Base-by-base conservation (phyloP, 2,797 vertebrate genomes). In the Harpagifer antarcticus region DNA sequence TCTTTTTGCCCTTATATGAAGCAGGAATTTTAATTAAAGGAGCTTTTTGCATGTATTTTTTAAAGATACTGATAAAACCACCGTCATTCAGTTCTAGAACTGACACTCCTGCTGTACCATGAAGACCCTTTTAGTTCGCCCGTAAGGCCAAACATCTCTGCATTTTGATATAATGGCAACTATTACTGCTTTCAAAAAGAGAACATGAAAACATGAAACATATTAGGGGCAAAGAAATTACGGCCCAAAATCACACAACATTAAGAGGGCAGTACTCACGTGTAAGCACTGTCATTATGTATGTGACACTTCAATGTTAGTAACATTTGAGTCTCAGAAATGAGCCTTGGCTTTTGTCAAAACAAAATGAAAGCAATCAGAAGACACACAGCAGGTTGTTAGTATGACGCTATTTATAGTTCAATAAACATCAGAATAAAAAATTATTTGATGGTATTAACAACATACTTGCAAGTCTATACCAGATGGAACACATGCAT, bases 271-370 rank as follows among this genome's bases (percentile, higher is more conserved):
- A 9, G 12, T 4, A 5, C 19, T 68, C 33, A 68, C 2, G 4
- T 19, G 23, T 72, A 79, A 81, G 75, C 49, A 59, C 67, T 20
- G 11, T 37, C 69, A 78, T 86, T 82, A 74, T 52, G 71, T 14
- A 54, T 52, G 73, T 14, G 54, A 48, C 48, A 69, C 63, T 76
- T 55, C n/a, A 65, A 59, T 14, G 6, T 66, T 52, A 59, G 66
- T 72, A 66, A 72, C 42, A 47, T 65, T 17, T 47, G 27, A 63
- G 56, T 50, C 47, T 66, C 60, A 53, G 50, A 43, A 50, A 74
- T 2, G 19, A 52, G 47, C 3, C 31, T 17, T 14, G 14, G 54
- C 56, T 63, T 69, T 47, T 53, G 43, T 77, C 67, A 8, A 43
- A 74, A 52, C 37, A 16, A 68, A 44, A 66, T 57, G 8, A 20